A percentile compares a stretch with the other conserved stretches of the same genome.
Conservation (phyloP, 2,888 invertebrate species). For the Pimpla rufipes region DNA sequence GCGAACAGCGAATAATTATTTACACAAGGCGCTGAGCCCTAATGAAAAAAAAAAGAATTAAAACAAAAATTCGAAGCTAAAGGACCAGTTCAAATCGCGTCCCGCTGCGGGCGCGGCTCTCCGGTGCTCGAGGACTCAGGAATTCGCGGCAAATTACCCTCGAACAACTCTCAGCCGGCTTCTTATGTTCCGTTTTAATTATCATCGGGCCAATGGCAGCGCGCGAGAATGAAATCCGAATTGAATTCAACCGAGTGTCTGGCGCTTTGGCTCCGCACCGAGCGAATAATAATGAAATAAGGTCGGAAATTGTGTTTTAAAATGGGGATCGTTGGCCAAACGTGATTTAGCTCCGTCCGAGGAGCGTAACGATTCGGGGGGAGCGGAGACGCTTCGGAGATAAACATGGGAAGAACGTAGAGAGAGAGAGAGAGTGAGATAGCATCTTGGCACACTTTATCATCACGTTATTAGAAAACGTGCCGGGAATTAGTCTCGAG, state of each 20-base stretch:
- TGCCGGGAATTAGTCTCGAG: slow-evolving; percentile 61
- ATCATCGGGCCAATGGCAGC: slow-evolving; percentile 2
- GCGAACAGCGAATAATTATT: too few relatives aligned
- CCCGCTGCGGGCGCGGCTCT: not conserved
- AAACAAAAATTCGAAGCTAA: too few relatives aligned
- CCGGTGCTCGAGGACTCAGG: not conserved
- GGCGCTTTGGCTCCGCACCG: not conserved
- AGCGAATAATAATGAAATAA: not conserved
- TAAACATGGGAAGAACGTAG: not conserved
- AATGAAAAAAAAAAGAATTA: too few relatives aligned
- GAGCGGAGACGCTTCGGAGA: not conserved
- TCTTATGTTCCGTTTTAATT: not conserved
- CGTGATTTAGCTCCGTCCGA: slow-evolving; percentile 45
- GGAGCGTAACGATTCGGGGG: slow-evolving; percentile 25
- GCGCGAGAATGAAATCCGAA: not conserved
- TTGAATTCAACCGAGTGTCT: not conserved
- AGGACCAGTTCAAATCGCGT: too few relatives aligned
- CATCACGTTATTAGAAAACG: slow-evolving; percentile 64
- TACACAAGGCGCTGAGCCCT: too few relatives aligned
- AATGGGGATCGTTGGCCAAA: slow-evolving; percentile 32
- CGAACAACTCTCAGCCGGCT: not conserved
- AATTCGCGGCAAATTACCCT: not conserved
- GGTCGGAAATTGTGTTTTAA: slow-evolving; percentile 24
- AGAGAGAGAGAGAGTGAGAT: not conserved
- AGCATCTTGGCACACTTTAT: slow-evolving; percentile 56